Conservation (phyloP, 2,888 invertebrate genomes). For the Tyria jacobaeae region DNA sequence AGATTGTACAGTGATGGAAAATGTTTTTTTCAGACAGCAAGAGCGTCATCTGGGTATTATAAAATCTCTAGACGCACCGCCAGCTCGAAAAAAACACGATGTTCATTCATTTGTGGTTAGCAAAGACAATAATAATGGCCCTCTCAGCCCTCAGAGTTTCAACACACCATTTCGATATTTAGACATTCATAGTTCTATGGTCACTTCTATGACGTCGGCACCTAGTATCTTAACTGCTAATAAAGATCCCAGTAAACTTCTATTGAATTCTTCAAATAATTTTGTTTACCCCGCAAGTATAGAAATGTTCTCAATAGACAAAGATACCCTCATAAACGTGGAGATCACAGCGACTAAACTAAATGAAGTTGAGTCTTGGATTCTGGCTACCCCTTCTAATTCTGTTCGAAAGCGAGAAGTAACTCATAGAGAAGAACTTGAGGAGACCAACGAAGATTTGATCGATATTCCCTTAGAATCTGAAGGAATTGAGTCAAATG, state of each 20-base stretch:
- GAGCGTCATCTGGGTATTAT: slow-evolving; percentile 92
- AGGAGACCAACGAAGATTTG: slow-evolving; percentile 64
- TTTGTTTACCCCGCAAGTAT: slow-evolving; percentile 40
- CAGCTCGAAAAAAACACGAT: slow-evolving; percentile 79
- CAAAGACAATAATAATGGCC: slow-evolving; percentile 65
- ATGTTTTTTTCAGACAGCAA: slow-evolving; percentile 88
- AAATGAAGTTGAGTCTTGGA: slow-evolving; percentile 72
- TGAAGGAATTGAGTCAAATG: slow-evolving; percentile 77
- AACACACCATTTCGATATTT: slow-evolving; percentile 67
- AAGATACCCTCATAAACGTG: slow-evolving; percentile 48
- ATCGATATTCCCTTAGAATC: slow-evolving; percentile 78
- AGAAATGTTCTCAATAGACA: slow-evolving; percentile 60
- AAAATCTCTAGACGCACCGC: slow-evolving; percentile 80
- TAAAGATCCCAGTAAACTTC: slow-evolving; percentile 15
- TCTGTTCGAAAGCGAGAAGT: slow-evolving; percentile 72
- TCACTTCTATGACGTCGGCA: slow-evolving; percentile 40
- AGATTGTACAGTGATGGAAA: no score
- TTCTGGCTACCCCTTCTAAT: slow-evolving; percentile 74
- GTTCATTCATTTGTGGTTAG: slow-evolving; percentile 80
- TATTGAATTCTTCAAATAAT: slow-evolving; percentile 41
- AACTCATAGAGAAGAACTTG: slow-evolving; percentile 57
- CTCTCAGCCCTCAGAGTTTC: slow-evolving; percentile 55
- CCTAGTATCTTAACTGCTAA: slow-evolving; percentile 39
- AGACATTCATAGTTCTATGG: slow-evolving; percentile 66
- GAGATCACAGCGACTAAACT: slow-evolving; percentile 68